Conservation (phyloP, 2,113 vertebrate species). For the Motacilla tschutschensis region DNA sequence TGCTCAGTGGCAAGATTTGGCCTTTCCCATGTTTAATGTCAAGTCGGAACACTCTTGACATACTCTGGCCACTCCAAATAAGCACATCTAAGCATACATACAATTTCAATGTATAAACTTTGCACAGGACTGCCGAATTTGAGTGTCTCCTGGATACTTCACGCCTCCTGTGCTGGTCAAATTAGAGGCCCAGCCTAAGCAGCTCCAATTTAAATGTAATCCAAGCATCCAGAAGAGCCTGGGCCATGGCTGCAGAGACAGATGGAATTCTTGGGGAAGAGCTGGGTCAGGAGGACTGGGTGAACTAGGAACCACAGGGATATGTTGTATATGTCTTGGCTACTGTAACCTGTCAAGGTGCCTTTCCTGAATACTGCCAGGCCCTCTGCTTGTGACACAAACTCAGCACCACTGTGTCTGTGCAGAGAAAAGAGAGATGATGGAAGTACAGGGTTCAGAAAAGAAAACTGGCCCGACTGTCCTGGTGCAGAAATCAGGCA, state of each 20-base stretch:
- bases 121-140: neutral
- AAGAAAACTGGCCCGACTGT: rapidly evolving
- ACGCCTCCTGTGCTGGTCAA: rapidly evolving
- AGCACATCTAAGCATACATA: neutral
- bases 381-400: neutral
- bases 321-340: neutral
- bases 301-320: neutral
- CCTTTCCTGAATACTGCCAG: neutral
- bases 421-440: neutral
- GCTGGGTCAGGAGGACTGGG: neutral
- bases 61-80: neutral
- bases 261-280: rapidly evolving
- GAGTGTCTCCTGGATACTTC: neutral
- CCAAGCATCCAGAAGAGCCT: neutral
- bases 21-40: neutral
- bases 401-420: neutral
- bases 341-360: neutral
- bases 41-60: neutral
- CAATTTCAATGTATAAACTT: neutral
- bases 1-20: neutral
- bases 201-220: neutral
- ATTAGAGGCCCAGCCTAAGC: neutral
- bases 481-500: neutral
- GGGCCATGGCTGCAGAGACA: neutral
- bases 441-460: neutral